Base-by-base conservation (phyloP, 2,888 invertebrate genomes). In the Polyommatus iphigenia region DNA sequence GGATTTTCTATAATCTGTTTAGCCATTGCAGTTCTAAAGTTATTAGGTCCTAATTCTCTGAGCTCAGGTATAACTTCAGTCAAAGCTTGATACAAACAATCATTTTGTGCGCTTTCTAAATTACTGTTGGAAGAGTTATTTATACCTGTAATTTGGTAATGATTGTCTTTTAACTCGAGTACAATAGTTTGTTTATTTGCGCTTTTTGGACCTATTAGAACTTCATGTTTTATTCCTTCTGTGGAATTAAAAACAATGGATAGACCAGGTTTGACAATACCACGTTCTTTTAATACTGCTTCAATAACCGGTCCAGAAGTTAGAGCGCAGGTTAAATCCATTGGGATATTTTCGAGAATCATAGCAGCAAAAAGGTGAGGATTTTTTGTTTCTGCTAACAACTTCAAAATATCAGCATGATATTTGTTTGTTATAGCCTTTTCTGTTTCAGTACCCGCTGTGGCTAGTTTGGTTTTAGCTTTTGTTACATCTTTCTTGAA, bases 321-420 rank as follows among this genome's bases (percentile, higher is more conserved):
- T 24, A 62, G 46, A 29, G 36, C 71, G 62, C 78, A 78, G n/a
- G 78, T 78, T 24, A 75, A 73, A 46, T 78, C 78, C 78, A 78
- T 78, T n/a, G 78, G 78, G 10, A 78, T 24, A 8, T 75, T 78
- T 59, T 78, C 78, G 18, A 41, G 62, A 15, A 78, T 73, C 15
- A 78, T 73, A 46, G 36, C 18, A 73, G 78, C 78, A 75, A 75
- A 78, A 62, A 78, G 41, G 8, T 10, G 41, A n/a, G 77, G 77
- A 32, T 20, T 54, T 77, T 36, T 77, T 50, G 71, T 54, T 77
- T 77, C 32, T 32, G 29, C 59, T 46, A 78, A 59, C 8, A 78
- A 78, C 24, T 62, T 59, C 24, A 78, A 75, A 73, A 78, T 24
- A n/a, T 78, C 15, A 15, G 46, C 57, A 59, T 75, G 73, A 29